Evolutionary conservation across 2,888 invertebrate species (phyloP).

Genomic region (Abscondita cerata): DNA sequence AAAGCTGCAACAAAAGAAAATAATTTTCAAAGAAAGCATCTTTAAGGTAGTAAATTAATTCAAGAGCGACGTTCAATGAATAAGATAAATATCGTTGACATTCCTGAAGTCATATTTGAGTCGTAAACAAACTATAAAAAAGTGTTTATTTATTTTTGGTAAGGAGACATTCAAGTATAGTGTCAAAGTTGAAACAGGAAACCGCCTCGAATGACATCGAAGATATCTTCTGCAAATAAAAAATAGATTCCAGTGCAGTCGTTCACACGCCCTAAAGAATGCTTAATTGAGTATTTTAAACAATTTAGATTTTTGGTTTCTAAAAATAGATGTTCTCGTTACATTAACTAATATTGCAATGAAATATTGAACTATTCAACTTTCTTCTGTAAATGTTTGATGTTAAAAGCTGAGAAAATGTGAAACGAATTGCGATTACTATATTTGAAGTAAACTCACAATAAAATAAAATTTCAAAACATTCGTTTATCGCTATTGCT

Average conservation of each 20-base stretch:
- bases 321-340: too few species aligned
- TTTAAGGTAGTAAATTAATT: slow-evolving; percentile 26
- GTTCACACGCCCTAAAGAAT: slow-evolving; percentile 29
- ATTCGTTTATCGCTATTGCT: too few species aligned
- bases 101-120: slow-evolving; percentile 30
- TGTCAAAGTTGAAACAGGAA: slow-evolving; percentile 34
- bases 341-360: too few species aligned
- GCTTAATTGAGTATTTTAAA: slow-evolving; percentile 5
- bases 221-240: slow-evolving; percentile 33
- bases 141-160: slow-evolving; percentile 32
- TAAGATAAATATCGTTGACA: slow-evolving; percentile 30
- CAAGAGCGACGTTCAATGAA: slow-evolving; percentile 28
- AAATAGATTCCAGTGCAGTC: slow-evolving; percentile 12
- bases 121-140: slow-evolving; percentile 27
- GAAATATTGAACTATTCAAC: too few species aligned
- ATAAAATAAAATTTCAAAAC: too few species aligned
- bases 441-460: too few species aligned
- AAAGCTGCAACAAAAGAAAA: neutral
- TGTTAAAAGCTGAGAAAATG: too few species aligned
- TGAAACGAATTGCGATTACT: too few species aligned
- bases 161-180: slow-evolving; percentile 24
- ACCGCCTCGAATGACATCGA: slow-evolving; percentile 28
- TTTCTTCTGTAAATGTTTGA: too few species aligned
- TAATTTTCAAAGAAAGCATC: slow-evolving; percentile 4
- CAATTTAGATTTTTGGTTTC: too few species aligned